These are phyloP conservation scores for Megathymus violae DNA, from an alignment of 1,140 invertebrate species.

Conservation along the genomic window DNA sequence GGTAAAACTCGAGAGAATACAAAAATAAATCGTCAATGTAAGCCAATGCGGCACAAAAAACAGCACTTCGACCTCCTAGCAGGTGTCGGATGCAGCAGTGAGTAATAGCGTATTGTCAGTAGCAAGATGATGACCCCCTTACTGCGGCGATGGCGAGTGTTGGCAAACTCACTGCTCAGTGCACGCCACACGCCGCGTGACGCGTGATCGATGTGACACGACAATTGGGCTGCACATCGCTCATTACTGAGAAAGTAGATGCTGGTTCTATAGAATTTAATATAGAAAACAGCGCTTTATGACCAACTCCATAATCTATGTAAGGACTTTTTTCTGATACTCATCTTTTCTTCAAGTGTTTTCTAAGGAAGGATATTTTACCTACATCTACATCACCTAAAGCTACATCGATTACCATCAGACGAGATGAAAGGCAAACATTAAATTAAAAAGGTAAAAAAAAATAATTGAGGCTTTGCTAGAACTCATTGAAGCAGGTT, in stretches of 20 bases:
- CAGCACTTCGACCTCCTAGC: constrained; percentile 3
- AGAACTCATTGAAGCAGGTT: too few relatives aligned
- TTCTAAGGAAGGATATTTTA: too few relatives aligned
- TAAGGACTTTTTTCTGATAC: too few relatives aligned
- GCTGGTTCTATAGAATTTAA: constrained; percentile 19
- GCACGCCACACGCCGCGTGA: too few relatives aligned
- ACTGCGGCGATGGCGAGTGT: not conserved
- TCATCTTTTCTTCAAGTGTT: too few relatives aligned
- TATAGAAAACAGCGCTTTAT: not conserved
- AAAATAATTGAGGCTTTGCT: too few relatives aligned
- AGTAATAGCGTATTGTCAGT: constrained; percentile 30
- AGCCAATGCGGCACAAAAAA: not conserved
- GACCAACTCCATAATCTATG: not conserved
- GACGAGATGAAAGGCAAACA: too few relatives aligned
- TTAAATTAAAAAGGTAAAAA: too few relatives aligned
- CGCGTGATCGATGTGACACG: not conserved
- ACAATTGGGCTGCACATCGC: constrained; percentile 24
- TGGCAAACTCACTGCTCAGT: not conserved
- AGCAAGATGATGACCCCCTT: constrained; percentile 26
- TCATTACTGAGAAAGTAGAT: constrained; percentile 21
- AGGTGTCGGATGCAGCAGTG: constrained; percentile 27
- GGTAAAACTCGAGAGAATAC: too few relatives aligned
- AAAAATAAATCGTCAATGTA: constrained; percentile 17
- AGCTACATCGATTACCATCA: too few relatives aligned
- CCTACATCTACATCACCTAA: too few relatives aligned